Evolutionary conservation across 1,140 invertebrate genomes (phyloP).

Genomic region (Trachymyrmex cornetzi): DNA sequence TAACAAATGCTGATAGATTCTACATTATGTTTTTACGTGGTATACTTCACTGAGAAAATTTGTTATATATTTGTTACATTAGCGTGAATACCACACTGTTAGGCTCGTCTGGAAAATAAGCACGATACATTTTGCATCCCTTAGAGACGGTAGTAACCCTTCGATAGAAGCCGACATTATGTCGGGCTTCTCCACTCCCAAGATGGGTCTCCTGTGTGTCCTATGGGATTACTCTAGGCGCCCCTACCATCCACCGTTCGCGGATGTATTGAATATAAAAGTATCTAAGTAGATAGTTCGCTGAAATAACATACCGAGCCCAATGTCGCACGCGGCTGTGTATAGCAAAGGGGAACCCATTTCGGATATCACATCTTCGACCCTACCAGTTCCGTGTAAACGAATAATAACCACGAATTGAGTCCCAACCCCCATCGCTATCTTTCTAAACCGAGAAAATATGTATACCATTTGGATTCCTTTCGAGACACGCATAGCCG

Average conservation of each 20-base stretch:
- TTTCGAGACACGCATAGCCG: conserved; percentile 23
- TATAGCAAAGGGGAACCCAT: conserved; percentile 37
- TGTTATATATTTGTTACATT: conserved; percentile 22
- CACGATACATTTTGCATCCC: conserved; percentile 77
- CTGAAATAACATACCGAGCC: conserved; percentile 80
- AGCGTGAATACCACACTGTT: conserved; percentile 40
- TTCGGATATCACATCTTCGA: conserved; percentile 69
- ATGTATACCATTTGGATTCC: conserved; percentile 74
- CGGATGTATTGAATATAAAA: conserved; percentile 86
- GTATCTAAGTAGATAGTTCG: conserved; percentile 84
- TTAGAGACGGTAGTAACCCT: conserved; percentile 78
- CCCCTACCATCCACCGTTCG: conserved; percentile 73
- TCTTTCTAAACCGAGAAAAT: conserved; percentile 71
- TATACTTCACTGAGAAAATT: background rate
- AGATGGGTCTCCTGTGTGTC: conserved; percentile 78
- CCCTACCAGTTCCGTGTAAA: conserved; percentile 72
- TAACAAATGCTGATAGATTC: background rate
- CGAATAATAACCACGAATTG: conserved; percentile 85
- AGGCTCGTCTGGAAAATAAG: conserved; percentile 79
- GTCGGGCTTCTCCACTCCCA: conserved; percentile 61
- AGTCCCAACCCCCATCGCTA: conserved; percentile 52
- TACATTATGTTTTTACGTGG: background rate
- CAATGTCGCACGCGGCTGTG: conserved; percentile 37
- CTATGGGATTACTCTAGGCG: conserved; percentile 82
- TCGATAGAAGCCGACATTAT: conserved; percentile 79